Percentiles rank a stretch among this genome's conserved stretches.
These are phyloP conservation scores for Tribolium castaneum DNA, from an alignment of 1,140 invertebrate genomes.

Conservation along the genomic window DNA sequence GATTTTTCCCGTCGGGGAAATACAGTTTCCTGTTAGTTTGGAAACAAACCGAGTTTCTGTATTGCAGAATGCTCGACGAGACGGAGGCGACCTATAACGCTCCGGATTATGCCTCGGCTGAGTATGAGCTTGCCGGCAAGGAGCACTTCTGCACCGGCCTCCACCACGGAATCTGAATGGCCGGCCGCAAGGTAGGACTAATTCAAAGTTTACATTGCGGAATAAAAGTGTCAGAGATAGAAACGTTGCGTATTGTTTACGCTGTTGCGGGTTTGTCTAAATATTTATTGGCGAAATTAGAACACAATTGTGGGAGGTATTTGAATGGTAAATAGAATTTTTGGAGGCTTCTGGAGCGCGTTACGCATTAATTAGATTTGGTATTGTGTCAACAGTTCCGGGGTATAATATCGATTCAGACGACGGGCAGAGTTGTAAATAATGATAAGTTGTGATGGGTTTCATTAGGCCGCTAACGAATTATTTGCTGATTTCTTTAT, in stretches of 20 bases:
- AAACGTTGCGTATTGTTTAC: not conserved
- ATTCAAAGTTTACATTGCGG: not conserved
- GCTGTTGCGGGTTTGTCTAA: not conserved
- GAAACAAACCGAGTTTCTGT: not conserved
- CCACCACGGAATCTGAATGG: constrained; percentile 67
- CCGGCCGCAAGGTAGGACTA: constrained; percentile 55
- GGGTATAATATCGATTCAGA: not conserved
- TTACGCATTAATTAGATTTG: not conserved
- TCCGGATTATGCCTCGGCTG: constrained; percentile 67
- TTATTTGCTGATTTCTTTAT: too few relatives aligned
- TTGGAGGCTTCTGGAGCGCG: not conserved
- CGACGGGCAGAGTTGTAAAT: not conserved
- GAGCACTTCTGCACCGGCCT: constrained; percentile 67
- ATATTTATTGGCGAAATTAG: constrained; percentile 16
- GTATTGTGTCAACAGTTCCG: constrained; percentile 1
- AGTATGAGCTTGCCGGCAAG: constrained; percentile 65
- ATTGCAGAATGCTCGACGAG: constrained; percentile 66
- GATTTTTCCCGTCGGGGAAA: not conserved
- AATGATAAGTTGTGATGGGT: too few relatives aligned
- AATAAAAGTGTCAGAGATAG: not conserved
- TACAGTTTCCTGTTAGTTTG: not conserved
- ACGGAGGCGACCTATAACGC: constrained; percentile 66
- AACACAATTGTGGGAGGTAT: constrained; percentile 3
- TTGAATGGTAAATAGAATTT: constrained; percentile 9
- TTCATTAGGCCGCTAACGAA: too few relatives aligned